phyloP scores from a whole-genome alignment of 2,113 vertebrate species.

The Azemiops feae region DNA sequence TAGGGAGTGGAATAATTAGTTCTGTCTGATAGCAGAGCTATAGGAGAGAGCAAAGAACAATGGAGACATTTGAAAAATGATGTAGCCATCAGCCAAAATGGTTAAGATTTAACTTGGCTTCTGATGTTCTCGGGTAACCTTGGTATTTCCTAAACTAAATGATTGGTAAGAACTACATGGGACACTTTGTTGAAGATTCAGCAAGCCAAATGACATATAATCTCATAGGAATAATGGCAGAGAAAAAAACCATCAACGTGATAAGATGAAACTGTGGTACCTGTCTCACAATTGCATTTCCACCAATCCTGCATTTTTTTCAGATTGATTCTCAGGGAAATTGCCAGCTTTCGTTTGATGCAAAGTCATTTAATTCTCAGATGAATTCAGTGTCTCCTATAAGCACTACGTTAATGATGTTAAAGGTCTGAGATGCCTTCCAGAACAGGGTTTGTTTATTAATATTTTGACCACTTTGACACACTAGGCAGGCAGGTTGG shows the following conservation, averaged over 20 bases:
- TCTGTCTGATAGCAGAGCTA: background rate
- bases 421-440: background rate
- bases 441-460: background rate
- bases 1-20: background rate
- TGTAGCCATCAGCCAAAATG: background rate
- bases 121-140: background rate
- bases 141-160: background rate
- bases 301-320: background rate
- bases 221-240: background rate
- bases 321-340: background rate
- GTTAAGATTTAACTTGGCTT: too few relatives aligned
- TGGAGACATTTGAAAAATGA: background rate
- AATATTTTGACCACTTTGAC: background rate
- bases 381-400: background rate
- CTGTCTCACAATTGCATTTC: background rate
- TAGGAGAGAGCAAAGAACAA: background rate
- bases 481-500: background rate
- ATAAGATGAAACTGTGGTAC: background rate
- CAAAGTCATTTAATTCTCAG: background rate
- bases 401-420: too few relatives aligned
- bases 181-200: background rate
- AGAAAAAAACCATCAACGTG: background rate
- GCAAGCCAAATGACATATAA: background rate
- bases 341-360: background rate
- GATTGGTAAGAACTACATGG: background rate